Evolutionary conservation across 2,113 vertebrate genomes (phyloP).

Genomic region (Telmatochromis sp.): DNA sequence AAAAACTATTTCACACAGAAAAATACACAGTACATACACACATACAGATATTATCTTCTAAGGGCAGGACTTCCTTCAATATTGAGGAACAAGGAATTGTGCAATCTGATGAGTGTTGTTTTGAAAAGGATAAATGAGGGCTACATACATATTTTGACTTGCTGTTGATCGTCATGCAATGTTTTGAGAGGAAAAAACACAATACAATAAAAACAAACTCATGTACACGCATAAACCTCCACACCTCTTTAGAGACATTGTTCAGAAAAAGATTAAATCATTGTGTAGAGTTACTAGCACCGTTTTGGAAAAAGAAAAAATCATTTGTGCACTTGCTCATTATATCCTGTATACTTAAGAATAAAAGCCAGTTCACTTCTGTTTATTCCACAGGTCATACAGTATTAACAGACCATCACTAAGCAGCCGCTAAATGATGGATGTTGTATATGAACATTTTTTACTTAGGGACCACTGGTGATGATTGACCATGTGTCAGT

Average conservation of each 20-base stretch:
- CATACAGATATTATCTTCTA: constrained; percentile 12
- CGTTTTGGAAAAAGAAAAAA: neutral
- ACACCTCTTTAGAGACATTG: constrained; percentile 4
- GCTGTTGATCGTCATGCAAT: neutral
- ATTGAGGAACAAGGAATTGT: constrained; percentile 10
- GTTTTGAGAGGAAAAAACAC: neutral
- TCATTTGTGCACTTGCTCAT: constrained; percentile 17
- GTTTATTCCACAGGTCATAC: constrained; percentile 17
- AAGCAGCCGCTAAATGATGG: neutral
- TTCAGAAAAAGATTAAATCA: constrained; percentile 1
- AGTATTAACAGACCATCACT: neutral
- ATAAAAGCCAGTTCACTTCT: constrained; percentile 16
- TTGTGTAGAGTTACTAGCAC: constrained; percentile 18
- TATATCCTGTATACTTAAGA: constrained; percentile 31
- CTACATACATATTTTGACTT: neutral
- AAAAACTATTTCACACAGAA: neutral
- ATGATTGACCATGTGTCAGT: constrained; percentile 6
- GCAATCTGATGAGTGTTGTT: constrained; percentile 10
- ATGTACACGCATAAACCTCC: constrained; percentile 12
- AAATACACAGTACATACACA: neutral
- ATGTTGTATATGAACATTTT: neutral
- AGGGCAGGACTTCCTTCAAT: constrained; percentile 4
- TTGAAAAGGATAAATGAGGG: neutral
- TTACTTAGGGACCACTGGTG: constrained; percentile 52
- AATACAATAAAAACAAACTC: neutral